A percentile compares a stretch with the other conserved stretches of the same genome.
phyloP scores from a whole-genome alignment of 1,140 invertebrate species.

The Rhyzopertha dominica region DNA sequence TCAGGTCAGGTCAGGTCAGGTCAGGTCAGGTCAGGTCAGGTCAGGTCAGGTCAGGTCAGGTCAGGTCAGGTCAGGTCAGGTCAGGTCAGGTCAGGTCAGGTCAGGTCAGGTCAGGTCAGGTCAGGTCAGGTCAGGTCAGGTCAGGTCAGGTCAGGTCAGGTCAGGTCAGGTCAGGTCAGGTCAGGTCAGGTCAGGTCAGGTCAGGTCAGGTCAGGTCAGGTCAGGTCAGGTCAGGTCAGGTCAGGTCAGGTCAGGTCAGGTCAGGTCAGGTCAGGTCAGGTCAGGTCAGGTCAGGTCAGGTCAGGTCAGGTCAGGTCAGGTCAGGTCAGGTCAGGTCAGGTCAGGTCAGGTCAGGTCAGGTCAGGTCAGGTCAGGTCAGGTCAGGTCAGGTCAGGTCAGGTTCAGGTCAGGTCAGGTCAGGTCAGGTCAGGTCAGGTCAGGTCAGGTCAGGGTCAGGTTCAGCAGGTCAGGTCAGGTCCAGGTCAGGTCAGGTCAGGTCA shows the following conservation, averaged over 20 bases:
- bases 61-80: slow-evolving; percentile 20
- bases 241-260: slow-evolving; percentile 12
- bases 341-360: slow-evolving; percentile 21
- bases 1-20: slow-evolving; percentile 22
- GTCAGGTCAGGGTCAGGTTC: slow-evolving; percentile 25
- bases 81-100: slow-evolving; percentile 20
- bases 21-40: slow-evolving; percentile 21
- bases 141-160: slow-evolving; percentile 23
- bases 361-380: slow-evolving; percentile 21
- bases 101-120: slow-evolving; percentile 23
- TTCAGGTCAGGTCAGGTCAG: slow-evolving; percentile 23
- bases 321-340: slow-evolving; percentile 24
- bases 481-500: slow-evolving; percentile 24
- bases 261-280: slow-evolving; percentile 13
- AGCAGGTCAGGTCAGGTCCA: slow-evolving; percentile 23
- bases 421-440: slow-evolving; percentile 15
- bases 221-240: slow-evolving; percentile 17
- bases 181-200: slow-evolving; percentile 19
- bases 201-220: slow-evolving; percentile 14
- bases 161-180: slow-evolving; percentile 20
- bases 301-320: slow-evolving; percentile 16
- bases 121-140: slow-evolving; percentile 21
- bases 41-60: slow-evolving; percentile 20
- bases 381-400: slow-evolving; percentile 20
- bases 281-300: slow-evolving; percentile 5